Evolutionary conservation across 2,113 vertebrate species (phyloP).

Genomic region (Phocoena sinus): DNA sequence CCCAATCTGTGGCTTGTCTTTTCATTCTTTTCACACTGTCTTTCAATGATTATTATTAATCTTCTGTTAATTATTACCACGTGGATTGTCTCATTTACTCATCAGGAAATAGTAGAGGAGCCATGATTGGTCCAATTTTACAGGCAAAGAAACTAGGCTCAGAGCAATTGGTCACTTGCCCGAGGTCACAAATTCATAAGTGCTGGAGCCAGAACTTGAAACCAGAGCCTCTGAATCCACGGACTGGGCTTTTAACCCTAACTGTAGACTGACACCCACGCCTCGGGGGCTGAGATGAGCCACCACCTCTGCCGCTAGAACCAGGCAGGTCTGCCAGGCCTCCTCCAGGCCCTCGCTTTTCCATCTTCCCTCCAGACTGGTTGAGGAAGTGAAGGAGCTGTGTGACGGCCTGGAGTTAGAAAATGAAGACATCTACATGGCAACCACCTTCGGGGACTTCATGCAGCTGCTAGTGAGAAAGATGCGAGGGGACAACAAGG

Average conservation of each 20-base stretch:
- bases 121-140: background rate
- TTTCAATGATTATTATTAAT: background rate
- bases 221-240: background rate
- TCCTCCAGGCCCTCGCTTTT: background rate
- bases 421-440: slow-evolving; percentile 92
- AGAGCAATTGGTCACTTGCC: background rate
- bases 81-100: background rate
- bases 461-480: slow-evolving; percentile 88
- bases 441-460: slow-evolving; percentile 89
- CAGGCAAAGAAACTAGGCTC: background rate
- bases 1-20: background rate
- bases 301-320: too few species aligned
- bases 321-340: fast-evolving
- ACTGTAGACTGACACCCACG: fast-evolving
- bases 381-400: slow-evolving; percentile 89
- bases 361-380: slow-evolving; percentile 77
- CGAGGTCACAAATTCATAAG: background rate
- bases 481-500: slow-evolving; percentile 83
- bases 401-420: slow-evolving; percentile 84
- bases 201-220: background rate
- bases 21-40: background rate
- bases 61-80: background rate
- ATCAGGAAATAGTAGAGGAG: background rate
- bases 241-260: background rate
- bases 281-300: too few species aligned